These are phyloP conservation scores for Malacoctenus gilli DNA, from an alignment of 2,797 vertebrate genomes.

Conservation along the genomic window DNA sequence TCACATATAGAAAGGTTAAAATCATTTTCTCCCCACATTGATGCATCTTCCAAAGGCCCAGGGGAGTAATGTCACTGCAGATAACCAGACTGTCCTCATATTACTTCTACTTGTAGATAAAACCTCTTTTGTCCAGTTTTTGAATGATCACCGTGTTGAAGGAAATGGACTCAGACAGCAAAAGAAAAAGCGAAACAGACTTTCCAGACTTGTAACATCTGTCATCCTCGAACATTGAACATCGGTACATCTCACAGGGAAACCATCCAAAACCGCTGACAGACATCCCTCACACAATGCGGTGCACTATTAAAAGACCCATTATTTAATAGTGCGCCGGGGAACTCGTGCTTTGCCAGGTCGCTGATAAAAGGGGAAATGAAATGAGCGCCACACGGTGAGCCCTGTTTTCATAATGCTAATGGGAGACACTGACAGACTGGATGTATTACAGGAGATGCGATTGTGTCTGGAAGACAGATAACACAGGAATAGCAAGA, in stretches of 20 bases:
- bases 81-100: slow-evolving; percentile 27
- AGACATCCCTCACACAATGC: slow-evolving; percentile 45
- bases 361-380: slow-evolving; percentile 68
- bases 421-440: slow-evolving; percentile 73
- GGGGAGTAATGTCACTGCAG: slow-evolving; percentile 17
- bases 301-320: slow-evolving; percentile 68
- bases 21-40: slow-evolving; percentile 21
- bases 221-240: slow-evolving; percentile 45
- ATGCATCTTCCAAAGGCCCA: slow-evolving; percentile 39
- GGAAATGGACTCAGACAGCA: slow-evolving; percentile 51
- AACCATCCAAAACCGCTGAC: slow-evolving; percentile 49
- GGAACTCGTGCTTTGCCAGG: slow-evolving; percentile 56
- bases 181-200: slow-evolving; percentile 34
- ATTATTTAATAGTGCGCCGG: slow-evolving; percentile 69
- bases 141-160: slow-evolving; percentile 44
- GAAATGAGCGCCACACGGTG: slow-evolving; percentile 59
- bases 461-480: slow-evolving; percentile 65
- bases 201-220: slow-evolving; percentile 41
- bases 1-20: slow-evolving; percentile 53
- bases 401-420: slow-evolving; percentile 71
- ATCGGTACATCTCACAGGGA: slow-evolving; percentile 24
- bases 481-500: slow-evolving; percentile 35
- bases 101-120: slow-evolving; percentile 51
- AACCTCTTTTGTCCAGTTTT: slow-evolving; percentile 39
- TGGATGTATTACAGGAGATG: slow-evolving; percentile 53